phyloP scores from a whole-genome alignment of 2,797 vertebrate species.

The Otolemur crassicaudatus region DNA sequence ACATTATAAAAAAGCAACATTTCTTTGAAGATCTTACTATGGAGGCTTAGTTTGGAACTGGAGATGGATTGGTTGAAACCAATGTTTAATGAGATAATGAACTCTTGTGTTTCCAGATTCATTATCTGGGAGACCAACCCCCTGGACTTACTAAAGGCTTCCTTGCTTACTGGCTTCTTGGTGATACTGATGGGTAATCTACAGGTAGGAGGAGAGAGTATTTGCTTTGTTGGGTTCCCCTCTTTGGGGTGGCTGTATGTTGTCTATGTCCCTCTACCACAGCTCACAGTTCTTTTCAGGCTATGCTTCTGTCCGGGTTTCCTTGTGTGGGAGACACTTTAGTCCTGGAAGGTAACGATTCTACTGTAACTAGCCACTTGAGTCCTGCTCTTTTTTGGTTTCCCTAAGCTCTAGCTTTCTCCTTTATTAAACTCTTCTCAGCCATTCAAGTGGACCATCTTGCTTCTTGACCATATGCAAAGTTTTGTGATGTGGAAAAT shows the following conservation, averaged over 20 bases:
- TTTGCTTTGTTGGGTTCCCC: not conserved
- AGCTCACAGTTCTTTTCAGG: not conserved
- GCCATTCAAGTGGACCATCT: not conserved
- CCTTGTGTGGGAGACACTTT: not conserved
- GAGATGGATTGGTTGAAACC: not conserved
- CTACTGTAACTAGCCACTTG: not conserved
- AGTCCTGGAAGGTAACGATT: not conserved
- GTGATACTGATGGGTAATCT: not conserved
- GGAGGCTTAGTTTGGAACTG: not conserved
- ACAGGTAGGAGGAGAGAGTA: not conserved
- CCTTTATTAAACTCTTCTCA: not conserved
- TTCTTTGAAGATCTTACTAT: not conserved
- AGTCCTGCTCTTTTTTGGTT: not conserved
- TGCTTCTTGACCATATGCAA: not conserved
- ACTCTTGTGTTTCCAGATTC: not conserved
- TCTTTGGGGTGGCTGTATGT: not conserved
- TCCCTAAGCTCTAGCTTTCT: not conserved
- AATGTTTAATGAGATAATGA: not conserved
- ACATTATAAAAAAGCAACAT: not conserved
- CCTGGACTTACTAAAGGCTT: not conserved
- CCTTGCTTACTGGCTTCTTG: not conserved
- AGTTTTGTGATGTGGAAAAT: not conserved
- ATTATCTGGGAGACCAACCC: not conserved
- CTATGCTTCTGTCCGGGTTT: no score
- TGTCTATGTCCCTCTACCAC: not conserved